phyloP scores from a whole-genome alignment of 1,140 invertebrate genomes.

The Mercenaria mercenaria region DNA sequence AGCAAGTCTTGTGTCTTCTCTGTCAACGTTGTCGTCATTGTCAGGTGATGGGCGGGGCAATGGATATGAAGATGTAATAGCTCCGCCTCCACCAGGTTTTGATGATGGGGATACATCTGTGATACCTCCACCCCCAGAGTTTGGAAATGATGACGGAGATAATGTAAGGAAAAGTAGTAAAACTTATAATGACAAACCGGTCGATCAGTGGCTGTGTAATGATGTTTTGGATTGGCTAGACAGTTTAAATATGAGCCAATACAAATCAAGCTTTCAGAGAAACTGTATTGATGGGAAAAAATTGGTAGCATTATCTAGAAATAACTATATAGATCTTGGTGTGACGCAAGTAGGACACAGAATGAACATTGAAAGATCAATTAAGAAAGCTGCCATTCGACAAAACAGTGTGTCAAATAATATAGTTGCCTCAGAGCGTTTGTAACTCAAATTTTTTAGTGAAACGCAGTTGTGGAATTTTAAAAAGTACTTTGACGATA shows the following conservation, averaged over 20 bases:
- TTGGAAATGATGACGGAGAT: constrained; percentile 63
- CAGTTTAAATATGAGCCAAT: constrained; percentile 82
- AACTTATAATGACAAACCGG: constrained; percentile 78
- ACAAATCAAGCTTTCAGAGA: constrained; percentile 82
- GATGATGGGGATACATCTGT: constrained; percentile 72
- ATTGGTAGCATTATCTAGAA: constrained; percentile 79
- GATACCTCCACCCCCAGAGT: constrained; percentile 78
- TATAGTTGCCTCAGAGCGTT: constrained; percentile 52
- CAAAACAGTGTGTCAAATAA: constrained; percentile 21
- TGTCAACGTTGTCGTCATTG: constrained; percentile 81
- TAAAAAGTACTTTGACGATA: no score
- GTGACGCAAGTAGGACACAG: constrained; percentile 84
- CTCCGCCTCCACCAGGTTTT: constrained; percentile 80
- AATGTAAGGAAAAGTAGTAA: constrained; percentile 62
- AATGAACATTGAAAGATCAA: constrained; percentile 84
- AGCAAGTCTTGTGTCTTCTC: constrained; percentile 80
- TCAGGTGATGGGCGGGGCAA: constrained; percentile 77
- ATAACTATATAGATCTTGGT: constrained; percentile 83
- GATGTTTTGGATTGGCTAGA: constrained; percentile 85
- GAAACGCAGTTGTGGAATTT: no score
- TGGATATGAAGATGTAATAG: constrained; percentile 77
- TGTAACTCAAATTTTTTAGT: constrained; percentile 9
- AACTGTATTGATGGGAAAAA: constrained; percentile 83
- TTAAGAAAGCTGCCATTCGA: constrained; percentile 80
- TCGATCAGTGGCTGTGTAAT: constrained; percentile 81